Evolutionary conservation across 2,113 vertebrate species (phyloP).

Genomic region (Pan troglodytes): NHGRI_mPanTro3-v2.1_pri NC_072398.2:8480001-8480500

Average conservation of each 20-base stretch:
- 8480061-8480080: no score
- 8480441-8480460: no score
- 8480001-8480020: background rate
- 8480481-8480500: no score
- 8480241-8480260: background rate
- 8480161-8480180: background rate
- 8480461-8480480: no score
- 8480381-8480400: no score
- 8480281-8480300: background rate
- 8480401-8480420: no score
- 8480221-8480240: background rate
- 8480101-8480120: no score
- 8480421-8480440: no score
- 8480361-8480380: no score
- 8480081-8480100: background rate
- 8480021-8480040: background rate
- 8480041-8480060: background rate
- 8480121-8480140: background rate
- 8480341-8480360: background rate
- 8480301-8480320: background rate
- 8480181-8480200: background rate
- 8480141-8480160: background rate
- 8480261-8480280: background rate
- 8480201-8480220: background rate
- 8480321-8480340: background rate